Percentiles rank a stretch among this genome's conserved stretches.
Conservation (phyloP, 2,888 invertebrate species). For the Tenthredo livida region DNA sequence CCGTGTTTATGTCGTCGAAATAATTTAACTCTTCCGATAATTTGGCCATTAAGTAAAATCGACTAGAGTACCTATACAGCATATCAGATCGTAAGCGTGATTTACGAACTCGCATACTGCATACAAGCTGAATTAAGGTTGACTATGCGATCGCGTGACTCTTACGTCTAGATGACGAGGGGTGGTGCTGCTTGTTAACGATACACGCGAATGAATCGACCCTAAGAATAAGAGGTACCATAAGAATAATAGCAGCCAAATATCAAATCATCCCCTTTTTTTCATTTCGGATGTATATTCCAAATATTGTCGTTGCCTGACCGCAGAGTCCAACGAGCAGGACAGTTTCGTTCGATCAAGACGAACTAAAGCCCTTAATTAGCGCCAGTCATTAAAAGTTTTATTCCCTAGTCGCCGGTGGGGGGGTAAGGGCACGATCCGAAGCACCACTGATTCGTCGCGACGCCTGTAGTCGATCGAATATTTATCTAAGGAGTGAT, state of each 20-base stretch:
- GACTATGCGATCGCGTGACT: constrained; percentile 49
- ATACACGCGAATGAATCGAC: constrained; percentile 35
- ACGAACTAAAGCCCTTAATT: constrained; percentile 35
- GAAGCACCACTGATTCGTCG: constrained; percentile 27
- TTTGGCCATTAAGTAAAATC: background rate
- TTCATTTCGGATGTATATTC: background rate
- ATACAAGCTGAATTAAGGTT: background rate
- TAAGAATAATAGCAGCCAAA: constrained; percentile 1
- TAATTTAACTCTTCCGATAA: constrained; percentile 4
- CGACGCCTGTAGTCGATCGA: constrained; percentile 21
- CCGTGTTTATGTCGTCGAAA: constrained; percentile 15
- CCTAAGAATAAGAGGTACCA: constrained; percentile 8
- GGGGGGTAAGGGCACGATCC: background rate
- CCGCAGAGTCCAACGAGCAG: background rate
- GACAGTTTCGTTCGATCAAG: background rate
- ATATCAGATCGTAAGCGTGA: constrained; percentile 40
- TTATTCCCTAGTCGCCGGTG: constrained; percentile 37
- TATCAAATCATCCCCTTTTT: background rate
- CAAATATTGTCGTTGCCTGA: background rate
- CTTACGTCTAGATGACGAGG: constrained; percentile 28
- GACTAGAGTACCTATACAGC: background rate
- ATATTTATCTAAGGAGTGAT: constrained; percentile 25
- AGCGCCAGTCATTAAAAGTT: constrained; percentile 39
- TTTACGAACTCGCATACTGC: constrained; percentile 37
- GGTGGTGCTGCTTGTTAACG: constrained; percentile 29